Evolutionary conservation across 2,888 invertebrate genomes (phyloP).

Genomic region (Falcaria lacertinaria): DNA sequence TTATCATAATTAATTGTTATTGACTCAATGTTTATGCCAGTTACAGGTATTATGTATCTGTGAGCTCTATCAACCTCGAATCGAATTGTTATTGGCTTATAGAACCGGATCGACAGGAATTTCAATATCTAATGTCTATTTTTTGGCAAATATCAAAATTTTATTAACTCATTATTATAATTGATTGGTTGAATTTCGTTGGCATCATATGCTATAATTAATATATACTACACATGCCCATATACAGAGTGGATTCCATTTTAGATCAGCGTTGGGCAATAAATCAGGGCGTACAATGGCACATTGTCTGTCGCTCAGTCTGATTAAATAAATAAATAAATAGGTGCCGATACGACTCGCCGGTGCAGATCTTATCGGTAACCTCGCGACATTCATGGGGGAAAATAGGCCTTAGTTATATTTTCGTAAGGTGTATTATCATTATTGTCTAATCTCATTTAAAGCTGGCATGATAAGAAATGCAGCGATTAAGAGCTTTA

Average conservation of each 20-base stretch:
- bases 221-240: slow-evolving; percentile 35
- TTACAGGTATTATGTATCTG: slow-evolving; percentile 22
- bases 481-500: slow-evolving; percentile 33
- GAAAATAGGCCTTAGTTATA: slow-evolving; percentile 46
- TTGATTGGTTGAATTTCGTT: slow-evolving; percentile 4
- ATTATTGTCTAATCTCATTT: slow-evolving; percentile 37
- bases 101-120: slow-evolving; percentile 10
- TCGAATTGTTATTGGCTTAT: slow-evolving; percentile 20
- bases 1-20: slow-evolving; percentile 42
- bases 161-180: slow-evolving; percentile 19
- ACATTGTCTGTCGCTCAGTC: slow-evolving; percentile 75
- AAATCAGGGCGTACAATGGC: slow-evolving; percentile 75
- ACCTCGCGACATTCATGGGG: slow-evolving; percentile 55
- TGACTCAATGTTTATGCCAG: too few species aligned
- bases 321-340: slow-evolving; percentile 76
- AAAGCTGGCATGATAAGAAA: slow-evolving; percentile 16
- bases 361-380: slow-evolving; percentile 66
- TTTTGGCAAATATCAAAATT: slow-evolving; percentile 12
- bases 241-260: slow-evolving; percentile 44
- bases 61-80: slow-evolving; percentile 23
- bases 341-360: slow-evolving; percentile 68
- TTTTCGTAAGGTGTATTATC: slow-evolving; percentile 41
- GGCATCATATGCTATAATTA: slow-evolving; percentile 16
- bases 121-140: background rate
- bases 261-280: slow-evolving; percentile 54